Base-by-base conservation (phyloP, 1,140 invertebrate species). In the Pseudomyrmex dendroicus region DNA sequence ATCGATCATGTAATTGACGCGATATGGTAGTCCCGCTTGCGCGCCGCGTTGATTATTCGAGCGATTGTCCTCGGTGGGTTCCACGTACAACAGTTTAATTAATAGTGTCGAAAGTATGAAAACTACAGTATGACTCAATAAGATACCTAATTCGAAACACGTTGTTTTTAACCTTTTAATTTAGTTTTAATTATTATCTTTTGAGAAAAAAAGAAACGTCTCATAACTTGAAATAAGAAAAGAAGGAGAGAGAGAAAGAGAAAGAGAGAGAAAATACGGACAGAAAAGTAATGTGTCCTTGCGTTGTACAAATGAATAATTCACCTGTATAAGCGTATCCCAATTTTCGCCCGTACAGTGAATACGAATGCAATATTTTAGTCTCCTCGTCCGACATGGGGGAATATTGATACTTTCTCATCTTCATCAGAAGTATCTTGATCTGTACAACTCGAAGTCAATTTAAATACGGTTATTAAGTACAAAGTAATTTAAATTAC, bases 1-100 rank as follows among this genome's bases (percentile, higher is more conserved):
- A 22, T 73, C 70, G 44, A 73, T n/a, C 56, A 73, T 61, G 13
- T 73, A 73, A 73, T 73, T 73, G 44, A 48, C 44, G 3, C 17
- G 20, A 15, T 73, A 73, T 8, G 13, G 44, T 22, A 73, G 22
- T 61, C 70, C 56, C 12, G 10, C 10, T 61, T 73, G 70, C 52
- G 35, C n/a, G 1, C 52, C 2, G 35, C 35, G 50, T n/a, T 15
- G 3, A n/a, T 59, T 59, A 10, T 15, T 35, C n/a, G 44, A 50
- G 0, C 12, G 13, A n/a, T 54, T 22, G 4, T 35, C 5, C 15
- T 54, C 50, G 22, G 20, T 68, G 2, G 13, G 5, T 46, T 17
- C 35, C 63, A 3, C 10, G 1, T 66, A 35, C 2, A 70, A 13
- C 10, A 70, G 8, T 70, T 70, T 70, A 35, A 9, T 70, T 70